Evolutionary conservation across 2,888 invertebrate genomes (phyloP), one percentile per base, ranked within the genome.

Genomic region (Candidula unifasciata): DNA sequence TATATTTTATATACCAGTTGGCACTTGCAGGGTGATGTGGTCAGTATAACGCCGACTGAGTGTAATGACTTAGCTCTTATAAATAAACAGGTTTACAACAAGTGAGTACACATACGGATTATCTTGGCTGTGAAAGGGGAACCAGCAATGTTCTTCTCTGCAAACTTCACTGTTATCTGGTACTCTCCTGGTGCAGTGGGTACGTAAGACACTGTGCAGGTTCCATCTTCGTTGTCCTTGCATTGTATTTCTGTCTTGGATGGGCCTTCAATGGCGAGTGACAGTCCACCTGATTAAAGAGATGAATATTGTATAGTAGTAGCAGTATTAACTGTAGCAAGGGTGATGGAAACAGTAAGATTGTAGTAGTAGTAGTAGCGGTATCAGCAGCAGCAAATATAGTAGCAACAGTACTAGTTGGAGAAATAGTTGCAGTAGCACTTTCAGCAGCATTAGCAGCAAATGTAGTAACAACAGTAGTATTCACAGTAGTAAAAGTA

Each of bases 141-240:
- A 85, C 99, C 99, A 93, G 96, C 97, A 94, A 99, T 98, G 94
- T 98, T 97, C 92, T 97, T 97, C 91, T 98, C 98, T 44, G 97
- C 98, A 90, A 98, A 99, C 90, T 98, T 96, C 82, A 99, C 97
- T 27, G 97, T 96, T 89, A 99, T 96, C 94, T 97, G 97, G 95
- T 99, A 99, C 94, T 98, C 98, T 81, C 99, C 99, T 3, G 99
- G 98, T 3, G 98, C 97, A 0, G 98, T 98, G 79, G 99, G 99
- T 82, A 98, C 94, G 94, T 98, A 99, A 0, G 97, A 97, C 0
- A 99, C 99, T 0, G 97, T 97, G 93, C 97, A 97, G 0, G 99
- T 99, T 73, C 99, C 99, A 92, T 99, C 99, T 94, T 98, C 98
- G 95, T 99, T 99, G 94, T 99, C 99, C 91, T 97, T 97, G 91